A percentile compares a stretch with the other conserved stretches of the same genome.
Evolutionary conservation across 2,888 invertebrate species (phyloP).

Genomic region (Drosophila putrida): DNA sequence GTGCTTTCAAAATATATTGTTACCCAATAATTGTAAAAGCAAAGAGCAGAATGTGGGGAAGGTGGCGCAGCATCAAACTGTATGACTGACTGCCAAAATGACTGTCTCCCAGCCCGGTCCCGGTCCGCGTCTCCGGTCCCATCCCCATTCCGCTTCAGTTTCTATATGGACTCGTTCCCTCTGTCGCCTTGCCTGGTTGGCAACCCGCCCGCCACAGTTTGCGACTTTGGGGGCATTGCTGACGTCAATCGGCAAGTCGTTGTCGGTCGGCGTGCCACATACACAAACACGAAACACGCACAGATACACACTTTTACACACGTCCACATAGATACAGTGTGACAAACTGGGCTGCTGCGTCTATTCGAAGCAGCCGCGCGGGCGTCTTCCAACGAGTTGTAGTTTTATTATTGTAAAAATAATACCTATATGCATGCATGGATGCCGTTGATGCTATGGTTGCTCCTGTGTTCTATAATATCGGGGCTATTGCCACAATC

Average conservation of each 20-base stretch:
- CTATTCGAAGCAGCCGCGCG: constrained; percentile 64
- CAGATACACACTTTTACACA: constrained; percentile 15
- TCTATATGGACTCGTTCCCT: constrained; percentile 13
- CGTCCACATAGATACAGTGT: constrained; percentile 8
- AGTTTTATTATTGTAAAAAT: constrained; percentile 65
- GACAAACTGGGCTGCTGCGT: constrained; percentile 46
- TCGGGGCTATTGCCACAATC: constrained; percentile 27
- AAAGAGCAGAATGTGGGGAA: constrained; percentile 29
- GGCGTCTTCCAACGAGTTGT: constrained; percentile 64
- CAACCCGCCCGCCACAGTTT: constrained; percentile 71
- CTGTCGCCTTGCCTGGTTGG: constrained; percentile 63
- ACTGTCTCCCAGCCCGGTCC: constrained; percentile 35
- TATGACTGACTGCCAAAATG: constrained; percentile 81
- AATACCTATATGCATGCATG: constrained; percentile 56
- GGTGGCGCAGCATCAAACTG: constrained; percentile 65
- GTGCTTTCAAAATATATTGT: neutral
- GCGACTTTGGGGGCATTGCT: constrained; percentile 85
- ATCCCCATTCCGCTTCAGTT: constrained; percentile 19
- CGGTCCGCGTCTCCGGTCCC: neutral
- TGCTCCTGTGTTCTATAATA: constrained; percentile 14
- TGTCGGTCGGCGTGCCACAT: constrained; percentile 81
- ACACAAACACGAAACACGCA: constrained; percentile 39
- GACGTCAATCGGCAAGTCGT: constrained; percentile 84
- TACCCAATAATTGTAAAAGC: neutral
- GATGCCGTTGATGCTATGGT: constrained; percentile 12